These are phyloP conservation scores for Eilema caniola DNA, from an alignment of 2,888 invertebrate species.

Conservation along the genomic window DNA sequence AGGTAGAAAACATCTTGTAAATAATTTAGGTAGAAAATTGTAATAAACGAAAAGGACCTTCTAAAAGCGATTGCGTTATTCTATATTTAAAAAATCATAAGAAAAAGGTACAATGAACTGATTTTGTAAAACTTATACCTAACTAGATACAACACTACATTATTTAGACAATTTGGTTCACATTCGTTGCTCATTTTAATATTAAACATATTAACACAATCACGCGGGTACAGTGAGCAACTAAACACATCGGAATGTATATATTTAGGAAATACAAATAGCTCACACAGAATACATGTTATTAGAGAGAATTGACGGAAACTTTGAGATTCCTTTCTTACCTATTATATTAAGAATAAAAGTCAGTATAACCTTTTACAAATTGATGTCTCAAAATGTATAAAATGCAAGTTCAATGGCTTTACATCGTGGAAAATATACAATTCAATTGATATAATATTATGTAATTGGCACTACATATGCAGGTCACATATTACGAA, in stretches of 20 bases:
- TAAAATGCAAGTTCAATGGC: slow-evolving; percentile 54
- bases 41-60: slow-evolving; percentile 26
- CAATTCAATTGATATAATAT: slow-evolving; percentile 59
- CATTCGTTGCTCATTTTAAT: slow-evolving; percentile 83
- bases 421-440: slow-evolving; percentile 60
- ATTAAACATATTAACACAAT: slow-evolving; percentile 61
- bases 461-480: slow-evolving; percentile 81
- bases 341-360: slow-evolving; percentile 50
- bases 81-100: slow-evolving; percentile 47
- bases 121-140: slow-evolving; percentile 75
- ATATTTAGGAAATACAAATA: slow-evolving; percentile 59
- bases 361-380: slow-evolving; percentile 48
- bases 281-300: slow-evolving; percentile 48
- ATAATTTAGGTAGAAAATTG: slow-evolving; percentile 35
- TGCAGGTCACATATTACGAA: slow-evolving; percentile 78
- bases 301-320: slow-evolving; percentile 55
- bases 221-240: slow-evolving; percentile 67
- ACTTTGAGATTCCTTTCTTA: slow-evolving; percentile 64
- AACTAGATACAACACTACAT: slow-evolving; percentile 79
- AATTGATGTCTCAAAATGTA: slow-evolving; percentile 59
- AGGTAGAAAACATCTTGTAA: slow-evolving; percentile 37
- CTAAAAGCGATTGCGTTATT: slow-evolving; percentile 31
- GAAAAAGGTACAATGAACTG: slow-evolving; percentile 61
- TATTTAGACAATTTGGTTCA: slow-evolving; percentile 83
- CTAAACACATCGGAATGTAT: slow-evolving; percentile 80